Conservation (phyloP, 2,888 invertebrate species). For the Eueremaeus valkanovi region DNA sequence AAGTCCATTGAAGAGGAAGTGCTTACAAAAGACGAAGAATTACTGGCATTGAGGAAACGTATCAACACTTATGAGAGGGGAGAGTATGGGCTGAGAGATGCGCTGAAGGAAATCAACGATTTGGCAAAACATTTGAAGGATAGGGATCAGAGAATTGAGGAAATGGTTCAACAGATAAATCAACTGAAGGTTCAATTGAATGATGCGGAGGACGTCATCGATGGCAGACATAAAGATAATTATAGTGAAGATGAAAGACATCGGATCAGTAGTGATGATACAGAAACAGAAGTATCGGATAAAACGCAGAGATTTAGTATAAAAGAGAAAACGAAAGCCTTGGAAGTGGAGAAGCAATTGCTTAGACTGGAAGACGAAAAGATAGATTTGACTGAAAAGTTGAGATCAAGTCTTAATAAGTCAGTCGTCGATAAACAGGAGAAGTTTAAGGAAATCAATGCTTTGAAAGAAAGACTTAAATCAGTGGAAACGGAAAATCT, state of each 20-base stretch:
- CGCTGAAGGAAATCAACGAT: conserved; percentile 35
- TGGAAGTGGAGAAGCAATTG: conserved; percentile 31
- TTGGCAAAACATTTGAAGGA: conserved; percentile 13
- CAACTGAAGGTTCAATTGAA: conserved; percentile 35
- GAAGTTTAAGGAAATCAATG: conserved; percentile 13
- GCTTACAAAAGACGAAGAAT: conserved; percentile 24
- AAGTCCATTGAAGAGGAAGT: conserved; percentile 35
- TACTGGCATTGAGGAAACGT: background rate
- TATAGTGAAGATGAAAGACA: too few species aligned
- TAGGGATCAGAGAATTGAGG: conserved; percentile 27
- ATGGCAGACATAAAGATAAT: conserved; percentile 5
- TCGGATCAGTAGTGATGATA: too few species aligned
- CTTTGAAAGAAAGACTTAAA: conserved; percentile 32
- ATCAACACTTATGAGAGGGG: conserved; percentile 30
- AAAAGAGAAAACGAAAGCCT: conserved; percentile 11
- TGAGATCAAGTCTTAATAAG: conserved; percentile 5
- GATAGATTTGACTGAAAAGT: conserved; percentile 30
- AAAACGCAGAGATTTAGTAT: too few species aligned
- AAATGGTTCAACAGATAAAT: conserved; percentile 35
- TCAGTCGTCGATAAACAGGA: background rate
- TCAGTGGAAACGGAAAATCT: conserved; percentile 41
- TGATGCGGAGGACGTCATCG: conserved; percentile 29
- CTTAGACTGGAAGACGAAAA: conserved; percentile 37
- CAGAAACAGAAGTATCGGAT: too few species aligned
- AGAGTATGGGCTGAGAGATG: conserved; percentile 37